Conservation (phyloP, 2,888 invertebrate species). For the Mongoloraphidia duomilia region DNA sequence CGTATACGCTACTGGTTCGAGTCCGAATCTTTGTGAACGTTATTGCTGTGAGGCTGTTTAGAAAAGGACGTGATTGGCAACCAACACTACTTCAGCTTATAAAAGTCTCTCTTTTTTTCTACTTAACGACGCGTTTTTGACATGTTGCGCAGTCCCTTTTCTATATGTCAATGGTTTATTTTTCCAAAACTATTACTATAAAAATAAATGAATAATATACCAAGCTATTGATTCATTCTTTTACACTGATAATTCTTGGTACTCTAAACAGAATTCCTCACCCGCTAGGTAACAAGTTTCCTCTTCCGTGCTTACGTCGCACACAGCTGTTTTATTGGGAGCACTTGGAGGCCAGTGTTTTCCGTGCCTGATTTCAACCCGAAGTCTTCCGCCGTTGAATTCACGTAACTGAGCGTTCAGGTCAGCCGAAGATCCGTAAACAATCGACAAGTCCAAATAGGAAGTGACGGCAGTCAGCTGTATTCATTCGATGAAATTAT, state of each 20-base stretch:
- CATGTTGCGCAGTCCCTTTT: too few relatives aligned
- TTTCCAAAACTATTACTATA: too few relatives aligned
- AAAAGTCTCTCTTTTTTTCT: too few relatives aligned
- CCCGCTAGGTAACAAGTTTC: constrained; percentile 68
- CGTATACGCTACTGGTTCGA: too few relatives aligned
- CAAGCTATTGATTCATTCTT: neutral
- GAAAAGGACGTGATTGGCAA: too few relatives aligned
- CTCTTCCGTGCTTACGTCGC: constrained; percentile 41
- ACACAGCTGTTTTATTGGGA: constrained; percentile 52
- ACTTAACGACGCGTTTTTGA: too few relatives aligned
- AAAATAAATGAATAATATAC: neutral
- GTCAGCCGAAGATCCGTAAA: constrained; percentile 60
- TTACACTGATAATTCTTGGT: neutral
- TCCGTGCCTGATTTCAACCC: constrained; percentile 44
- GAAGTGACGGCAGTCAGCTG: constrained; percentile 54
- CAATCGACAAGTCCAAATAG: constrained; percentile 61
- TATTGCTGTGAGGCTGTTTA: too few relatives aligned
- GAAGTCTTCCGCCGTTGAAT: constrained; percentile 52
- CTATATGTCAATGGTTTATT: too few relatives aligned
- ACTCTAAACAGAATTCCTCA: constrained; percentile 22
- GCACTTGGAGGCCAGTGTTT: constrained; percentile 58
- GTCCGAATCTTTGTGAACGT: too few relatives aligned
- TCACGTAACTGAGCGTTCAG: constrained; percentile 52
- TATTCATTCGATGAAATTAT: constrained; percentile 12
- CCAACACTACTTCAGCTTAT: too few relatives aligned